A percentile compares a stretch with the other conserved stretches of the same genome.
These are phyloP conservation scores for Sycophila sp. DNA, from an alignment of 1,140 invertebrate species.

Conservation along the genomic window DNA sequence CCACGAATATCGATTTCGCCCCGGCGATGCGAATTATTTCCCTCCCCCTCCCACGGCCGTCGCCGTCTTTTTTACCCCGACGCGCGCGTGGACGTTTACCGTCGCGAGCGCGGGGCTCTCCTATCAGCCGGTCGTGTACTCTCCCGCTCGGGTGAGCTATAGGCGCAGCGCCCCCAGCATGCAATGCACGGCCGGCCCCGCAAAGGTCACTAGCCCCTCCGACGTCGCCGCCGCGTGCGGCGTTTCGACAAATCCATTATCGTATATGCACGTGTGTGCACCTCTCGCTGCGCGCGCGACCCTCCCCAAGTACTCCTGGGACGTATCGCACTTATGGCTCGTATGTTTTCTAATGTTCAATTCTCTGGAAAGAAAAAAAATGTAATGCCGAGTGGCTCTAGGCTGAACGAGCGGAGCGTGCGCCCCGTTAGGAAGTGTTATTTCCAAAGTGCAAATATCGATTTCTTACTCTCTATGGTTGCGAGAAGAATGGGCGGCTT, in stretches of 20 bases:
- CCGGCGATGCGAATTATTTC: conserved; percentile 41
- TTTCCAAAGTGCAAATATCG: neutral
- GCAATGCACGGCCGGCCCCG: neutral
- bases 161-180: conserved; percentile 13
- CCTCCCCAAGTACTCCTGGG: too few relatives aligned
- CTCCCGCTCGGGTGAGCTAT: too few relatives aligned
- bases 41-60: conserved; percentile 33
- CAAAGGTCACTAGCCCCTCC: conserved; percentile 35
- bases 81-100: conserved; percentile 44
- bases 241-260: conserved; percentile 30
- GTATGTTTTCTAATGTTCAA: too few relatives aligned
- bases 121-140: too few relatives aligned
- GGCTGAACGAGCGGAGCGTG: neutral
- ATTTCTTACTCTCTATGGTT: neutral
- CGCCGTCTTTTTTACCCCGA: conserved; percentile 1
- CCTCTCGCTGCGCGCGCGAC: neutral
- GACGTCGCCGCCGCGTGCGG: neutral
- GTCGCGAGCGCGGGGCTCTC: neutral
- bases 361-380: too few relatives aligned
- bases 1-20: conserved; percentile 40
- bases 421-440: too few relatives aligned
- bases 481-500: too few relatives aligned
- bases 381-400: too few relatives aligned
- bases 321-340: too few relatives aligned
- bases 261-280: neutral